Percentiles rank a stretch among this genome's conserved stretches.
These are phyloP conservation scores for Colius striatus DNA, from an alignment of 2,113 vertebrate species.

Conservation along the genomic window DNA sequence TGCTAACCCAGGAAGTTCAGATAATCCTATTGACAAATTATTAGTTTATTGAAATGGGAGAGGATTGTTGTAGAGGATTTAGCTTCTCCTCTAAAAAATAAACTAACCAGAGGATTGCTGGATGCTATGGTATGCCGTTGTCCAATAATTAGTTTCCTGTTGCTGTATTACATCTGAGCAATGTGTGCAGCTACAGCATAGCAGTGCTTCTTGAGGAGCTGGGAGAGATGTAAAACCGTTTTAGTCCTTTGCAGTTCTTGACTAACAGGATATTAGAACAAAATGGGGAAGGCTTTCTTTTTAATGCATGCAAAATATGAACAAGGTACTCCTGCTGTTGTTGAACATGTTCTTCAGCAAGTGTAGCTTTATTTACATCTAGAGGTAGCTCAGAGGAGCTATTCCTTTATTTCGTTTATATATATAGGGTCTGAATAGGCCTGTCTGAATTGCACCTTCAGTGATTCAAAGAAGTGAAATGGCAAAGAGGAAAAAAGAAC, in stretches of 20 bases:
- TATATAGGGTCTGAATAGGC: neutral
- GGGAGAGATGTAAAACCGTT: neutral
- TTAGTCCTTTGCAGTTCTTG: neutral
- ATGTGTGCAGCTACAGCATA: neutral
- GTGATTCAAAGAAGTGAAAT: neutral
- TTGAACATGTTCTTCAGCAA: neutral
- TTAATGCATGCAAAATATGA: neutral
- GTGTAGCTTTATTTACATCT: neutral
- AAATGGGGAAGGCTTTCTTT: neutral
- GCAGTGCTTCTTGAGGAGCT: neutral
- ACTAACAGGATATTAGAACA: neutral
- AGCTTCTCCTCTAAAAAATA: neutral
- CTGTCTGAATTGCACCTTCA: neutral
- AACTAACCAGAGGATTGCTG: neutral
- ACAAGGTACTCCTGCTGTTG: neutral
- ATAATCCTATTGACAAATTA: neutral
- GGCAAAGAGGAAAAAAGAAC: neutral
- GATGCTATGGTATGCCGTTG: fast-evolving
- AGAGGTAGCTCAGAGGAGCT: neutral
- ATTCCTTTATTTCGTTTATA: neutral
- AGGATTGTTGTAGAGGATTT: neutral
- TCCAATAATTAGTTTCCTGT: neutral
- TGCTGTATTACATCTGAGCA: neutral
- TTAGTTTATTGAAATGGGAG: neutral
- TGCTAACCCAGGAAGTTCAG: neutral